Evolutionary conservation across 2,888 invertebrate species (phyloP).

Genomic region (Diabrotica balteata): DNA sequence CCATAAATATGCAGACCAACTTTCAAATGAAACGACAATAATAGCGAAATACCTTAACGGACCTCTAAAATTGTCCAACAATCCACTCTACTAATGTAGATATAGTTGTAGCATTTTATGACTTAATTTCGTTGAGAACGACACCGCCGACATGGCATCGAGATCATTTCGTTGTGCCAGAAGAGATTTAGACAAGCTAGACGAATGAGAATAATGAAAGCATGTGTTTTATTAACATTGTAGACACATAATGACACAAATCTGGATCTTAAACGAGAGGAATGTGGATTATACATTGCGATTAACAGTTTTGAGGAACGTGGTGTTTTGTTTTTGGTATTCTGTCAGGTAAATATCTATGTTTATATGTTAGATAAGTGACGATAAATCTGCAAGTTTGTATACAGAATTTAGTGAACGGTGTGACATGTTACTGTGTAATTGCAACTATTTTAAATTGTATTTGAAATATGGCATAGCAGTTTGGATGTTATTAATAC

Average conservation of each 20-base stretch:
- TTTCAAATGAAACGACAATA: too few species aligned
- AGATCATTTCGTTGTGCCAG: slow-evolving; percentile 7
- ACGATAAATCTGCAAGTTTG: neutral
- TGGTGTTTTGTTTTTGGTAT: neutral
- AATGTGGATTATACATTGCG: neutral
- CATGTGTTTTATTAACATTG: slow-evolving; percentile 9
- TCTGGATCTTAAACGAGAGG: slow-evolving; percentile 1
- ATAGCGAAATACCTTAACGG: too few species aligned
- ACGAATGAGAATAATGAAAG: slow-evolving; percentile 7
- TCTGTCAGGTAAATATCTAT: neutral
- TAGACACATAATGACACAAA: slow-evolving; percentile 1
- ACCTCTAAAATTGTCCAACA: neutral
- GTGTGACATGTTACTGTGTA: too few species aligned
- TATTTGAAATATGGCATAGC: too few species aligned
- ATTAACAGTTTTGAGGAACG: neutral
- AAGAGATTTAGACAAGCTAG: slow-evolving; percentile 12
- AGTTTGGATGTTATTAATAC: too few species aligned
- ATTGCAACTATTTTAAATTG: too few species aligned
- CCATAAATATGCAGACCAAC: too few species aligned
- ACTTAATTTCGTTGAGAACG: slow-evolving; percentile 30
- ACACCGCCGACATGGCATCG: slow-evolving; percentile 13
- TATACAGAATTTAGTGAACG: neutral
- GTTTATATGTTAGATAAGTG: neutral
- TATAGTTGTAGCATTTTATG: slow-evolving; percentile 39
- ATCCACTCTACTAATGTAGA: slow-evolving; percentile 25